Conservation (phyloP, 1,140 invertebrate genomes). For the Neotoxoptera formosana region DNA sequence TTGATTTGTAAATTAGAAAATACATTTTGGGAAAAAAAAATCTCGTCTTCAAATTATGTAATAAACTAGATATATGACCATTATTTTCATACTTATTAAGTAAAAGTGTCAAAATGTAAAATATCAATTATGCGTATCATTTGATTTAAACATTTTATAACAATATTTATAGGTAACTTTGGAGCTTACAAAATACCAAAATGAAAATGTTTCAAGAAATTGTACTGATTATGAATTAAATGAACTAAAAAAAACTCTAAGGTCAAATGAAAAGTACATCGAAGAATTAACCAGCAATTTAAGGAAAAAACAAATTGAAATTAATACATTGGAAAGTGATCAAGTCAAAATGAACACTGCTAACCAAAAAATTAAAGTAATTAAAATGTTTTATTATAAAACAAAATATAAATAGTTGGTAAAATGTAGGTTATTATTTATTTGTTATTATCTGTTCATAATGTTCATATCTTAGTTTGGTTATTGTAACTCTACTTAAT, state of each 20-base stretch:
- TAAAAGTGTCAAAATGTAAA: no score
- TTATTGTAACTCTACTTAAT: not conserved
- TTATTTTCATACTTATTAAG: no score
- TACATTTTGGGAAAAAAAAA: not conserved
- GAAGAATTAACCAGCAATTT: constrained; percentile 59
- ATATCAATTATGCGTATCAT: not conserved
- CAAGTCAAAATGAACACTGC: constrained; percentile 59
- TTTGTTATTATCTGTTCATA: not conserved
- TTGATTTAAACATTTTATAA: not conserved
- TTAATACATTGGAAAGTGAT: constrained; percentile 58
- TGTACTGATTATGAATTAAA: constrained; percentile 54
- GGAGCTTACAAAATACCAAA: constrained; percentile 33
- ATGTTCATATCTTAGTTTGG: not conserved
- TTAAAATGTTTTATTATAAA: not conserved
- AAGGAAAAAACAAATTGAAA: constrained; percentile 59
- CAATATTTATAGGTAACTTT: constrained; percentile 46
- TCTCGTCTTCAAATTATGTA: not conserved
- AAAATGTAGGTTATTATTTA: not conserved
- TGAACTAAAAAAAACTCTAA: constrained; percentile 58
- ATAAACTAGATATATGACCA: not conserved
- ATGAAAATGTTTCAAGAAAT: constrained; percentile 33
- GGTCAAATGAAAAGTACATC: constrained; percentile 56
- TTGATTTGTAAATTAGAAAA: not conserved
- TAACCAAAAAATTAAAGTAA: constrained; percentile 59
- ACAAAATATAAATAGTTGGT: not conserved